Conservation (phyloP, 2,888 invertebrate species). For the Halictus quadricinctus region DNA sequence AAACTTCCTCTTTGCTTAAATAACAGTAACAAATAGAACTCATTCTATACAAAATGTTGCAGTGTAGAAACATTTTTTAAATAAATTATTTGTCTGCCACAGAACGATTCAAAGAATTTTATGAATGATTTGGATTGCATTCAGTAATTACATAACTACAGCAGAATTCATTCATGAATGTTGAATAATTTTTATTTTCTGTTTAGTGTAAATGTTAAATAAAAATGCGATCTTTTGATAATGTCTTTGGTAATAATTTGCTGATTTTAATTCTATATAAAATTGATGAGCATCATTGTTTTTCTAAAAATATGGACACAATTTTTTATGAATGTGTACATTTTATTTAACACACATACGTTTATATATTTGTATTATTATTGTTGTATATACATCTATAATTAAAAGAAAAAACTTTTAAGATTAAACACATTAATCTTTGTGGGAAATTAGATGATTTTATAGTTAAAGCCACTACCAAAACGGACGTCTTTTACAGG, state of each 20-base stretch:
- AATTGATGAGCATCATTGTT: background rate
- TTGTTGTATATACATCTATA: background rate
- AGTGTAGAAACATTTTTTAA: background rate
- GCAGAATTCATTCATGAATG: conserved; percentile 30
- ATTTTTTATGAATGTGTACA: background rate
- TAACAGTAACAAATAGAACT: conserved; percentile 56
- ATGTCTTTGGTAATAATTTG: background rate
- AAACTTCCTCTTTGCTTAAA: conserved; percentile 67
- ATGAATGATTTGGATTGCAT: conserved; percentile 21
- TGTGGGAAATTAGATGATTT: conserved; percentile 35
- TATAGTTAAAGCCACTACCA: conserved; percentile 41
- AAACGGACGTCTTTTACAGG: conserved; percentile 52
- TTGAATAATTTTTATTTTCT: conserved; percentile 11
- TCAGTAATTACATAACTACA: conserved; percentile 49
- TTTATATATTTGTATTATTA: background rate
- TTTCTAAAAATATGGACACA: background rate
- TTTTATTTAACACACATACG: background rate
- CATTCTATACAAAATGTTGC: conserved; percentile 40
- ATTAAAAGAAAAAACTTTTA: background rate
- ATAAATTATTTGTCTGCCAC: background rate
- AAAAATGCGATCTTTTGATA: background rate
- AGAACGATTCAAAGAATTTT: background rate
- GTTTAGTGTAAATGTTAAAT: background rate
- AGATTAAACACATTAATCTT: background rate
- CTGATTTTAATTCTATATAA: background rate